A percentile compares a stretch with the other conserved stretches of the same genome.
These are phyloP conservation scores for Macrotis lagotis DNA, from an alignment of 2,113 vertebrate species.

Conservation along the genomic window DNA sequence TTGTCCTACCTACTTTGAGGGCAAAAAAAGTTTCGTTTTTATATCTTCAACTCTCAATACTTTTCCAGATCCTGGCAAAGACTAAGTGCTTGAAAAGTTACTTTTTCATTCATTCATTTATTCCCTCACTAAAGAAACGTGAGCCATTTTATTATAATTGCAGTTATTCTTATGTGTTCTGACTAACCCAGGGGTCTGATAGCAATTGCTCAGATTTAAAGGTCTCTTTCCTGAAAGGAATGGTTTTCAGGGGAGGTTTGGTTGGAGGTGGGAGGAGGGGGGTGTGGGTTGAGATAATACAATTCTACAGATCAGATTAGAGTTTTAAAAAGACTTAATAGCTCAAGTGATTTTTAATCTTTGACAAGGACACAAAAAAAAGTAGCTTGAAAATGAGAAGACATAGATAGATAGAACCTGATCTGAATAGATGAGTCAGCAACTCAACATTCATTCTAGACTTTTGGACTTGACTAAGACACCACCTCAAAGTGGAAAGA, in stretches of 20 bases:
- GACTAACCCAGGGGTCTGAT: neutral
- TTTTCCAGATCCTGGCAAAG: neutral
- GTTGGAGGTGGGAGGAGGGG: neutral
- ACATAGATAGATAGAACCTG: neutral
- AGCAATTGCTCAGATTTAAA: neutral
- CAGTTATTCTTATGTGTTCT: neutral
- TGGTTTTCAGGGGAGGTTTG: neutral
- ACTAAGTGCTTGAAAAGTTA: neutral
- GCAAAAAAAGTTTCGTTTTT: neutral
- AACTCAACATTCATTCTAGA: neutral
- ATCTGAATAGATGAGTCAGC: slow-evolving; percentile 9
- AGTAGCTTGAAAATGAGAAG: slow-evolving; percentile 4
- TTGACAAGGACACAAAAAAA: slow-evolving; percentile 26
- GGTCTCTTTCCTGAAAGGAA: neutral
- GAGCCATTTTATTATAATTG: neutral
- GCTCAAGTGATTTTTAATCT: slow-evolving; percentile 53
- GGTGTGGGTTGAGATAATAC: neutral
- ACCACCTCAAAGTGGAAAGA: neutral
- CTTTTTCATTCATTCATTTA: neutral
- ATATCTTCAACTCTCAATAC: neutral
- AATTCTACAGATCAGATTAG: slow-evolving; percentile 50
- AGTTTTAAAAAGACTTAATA: slow-evolving; percentile 22
- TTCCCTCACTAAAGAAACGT: neutral
- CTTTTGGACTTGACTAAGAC: neutral
- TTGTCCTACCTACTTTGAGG: neutral